These are phyloP conservation scores for Hydraecia micacea DNA, from an alignment of 2,888 invertebrate genomes.

Conservation along the genomic window DNA sequence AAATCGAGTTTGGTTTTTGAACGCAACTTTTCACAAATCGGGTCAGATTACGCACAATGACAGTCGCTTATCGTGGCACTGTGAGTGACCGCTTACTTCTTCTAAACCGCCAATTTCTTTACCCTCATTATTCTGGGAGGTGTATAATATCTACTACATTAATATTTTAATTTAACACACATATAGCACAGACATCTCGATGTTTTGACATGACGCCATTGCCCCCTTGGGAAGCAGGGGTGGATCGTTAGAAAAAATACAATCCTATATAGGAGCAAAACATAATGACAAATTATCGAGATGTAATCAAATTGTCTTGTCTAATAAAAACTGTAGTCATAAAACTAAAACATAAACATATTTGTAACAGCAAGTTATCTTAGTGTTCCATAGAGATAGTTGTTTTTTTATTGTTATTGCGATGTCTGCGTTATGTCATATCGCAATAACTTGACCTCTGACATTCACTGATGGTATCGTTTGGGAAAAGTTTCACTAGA, in stretches of 20 bases:
- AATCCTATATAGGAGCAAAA: background rate
- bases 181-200: background rate
- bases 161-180: background rate
- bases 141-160: background rate
- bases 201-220: background rate
- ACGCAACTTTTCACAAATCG: too few species aligned
- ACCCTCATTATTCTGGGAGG: background rate
- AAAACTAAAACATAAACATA: constrained; percentile 19
- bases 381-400: constrained; percentile 49
- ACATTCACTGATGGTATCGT: constrained; percentile 57
- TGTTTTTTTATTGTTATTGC: constrained; percentile 62
- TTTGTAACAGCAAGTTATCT: constrained; percentile 40
- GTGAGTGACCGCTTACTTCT: background rate
- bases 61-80: background rate
- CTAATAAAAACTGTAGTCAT: background rate
- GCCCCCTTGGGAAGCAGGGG: background rate
- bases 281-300: background rate
- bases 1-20: too few species aligned
- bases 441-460: constrained; percentile 59
- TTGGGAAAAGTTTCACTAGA: constrained; percentile 50
- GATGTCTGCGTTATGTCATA: constrained; percentile 56
- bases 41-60: too few species aligned
- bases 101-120: background rate
- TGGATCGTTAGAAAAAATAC: background rate
- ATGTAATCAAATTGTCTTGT: background rate